These are phyloP conservation scores for Umimayanthus chanpuru DNA, from an alignment of 92 coral and sea anemone species.

Conservation along the genomic window DNA sequence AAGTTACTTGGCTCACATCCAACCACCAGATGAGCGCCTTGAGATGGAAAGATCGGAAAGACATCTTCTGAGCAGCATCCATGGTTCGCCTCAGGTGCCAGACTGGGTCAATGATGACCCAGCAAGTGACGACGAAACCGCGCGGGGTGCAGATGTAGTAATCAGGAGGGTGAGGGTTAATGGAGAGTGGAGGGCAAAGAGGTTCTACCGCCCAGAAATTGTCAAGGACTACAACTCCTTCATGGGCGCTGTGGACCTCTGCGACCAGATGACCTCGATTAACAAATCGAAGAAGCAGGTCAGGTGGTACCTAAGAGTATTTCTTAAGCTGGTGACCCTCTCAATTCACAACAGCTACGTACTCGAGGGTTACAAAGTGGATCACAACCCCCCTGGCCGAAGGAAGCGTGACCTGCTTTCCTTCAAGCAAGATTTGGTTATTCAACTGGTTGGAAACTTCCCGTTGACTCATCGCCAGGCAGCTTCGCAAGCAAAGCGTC, in stretches of 20 bases:
- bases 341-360: slow-evolving; percentile 19
- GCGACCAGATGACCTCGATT: too few species aligned
- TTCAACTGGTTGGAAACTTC: slow-evolving; percentile 8
- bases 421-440: slow-evolving; percentile 26
- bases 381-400: slow-evolving; percentile 14
- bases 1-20: slow-evolving; percentile 52
- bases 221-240: slow-evolving; percentile 19
- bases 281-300: too few species aligned
- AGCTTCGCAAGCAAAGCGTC: neutral
- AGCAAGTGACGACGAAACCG: slow-evolving; percentile 17
- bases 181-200: slow-evolving; percentile 36
- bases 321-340: too few species aligned
- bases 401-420: slow-evolving; percentile 10
- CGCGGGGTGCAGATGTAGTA: slow-evolving; percentile 30
- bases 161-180: slow-evolving; percentile 37
- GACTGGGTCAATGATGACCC: slow-evolving; percentile 49
- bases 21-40: slow-evolving; percentile 36
- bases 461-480: slow-evolving; percentile 23
- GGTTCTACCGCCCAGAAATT: slow-evolving; percentile 38
- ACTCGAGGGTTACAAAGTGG: slow-evolving; percentile 3
- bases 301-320: too few species aligned
- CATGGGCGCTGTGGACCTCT: slow-evolving; percentile 2
- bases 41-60: slow-evolving; percentile 53
- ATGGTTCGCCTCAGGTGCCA: slow-evolving; percentile 54
- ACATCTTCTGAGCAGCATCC: slow-evolving; percentile 50